A percentile compares a stretch with the other conserved stretches of the same genome.
phyloP scores from a whole-genome alignment of 2,888 invertebrate genomes.

The Watsonalla cultraria region DNA sequence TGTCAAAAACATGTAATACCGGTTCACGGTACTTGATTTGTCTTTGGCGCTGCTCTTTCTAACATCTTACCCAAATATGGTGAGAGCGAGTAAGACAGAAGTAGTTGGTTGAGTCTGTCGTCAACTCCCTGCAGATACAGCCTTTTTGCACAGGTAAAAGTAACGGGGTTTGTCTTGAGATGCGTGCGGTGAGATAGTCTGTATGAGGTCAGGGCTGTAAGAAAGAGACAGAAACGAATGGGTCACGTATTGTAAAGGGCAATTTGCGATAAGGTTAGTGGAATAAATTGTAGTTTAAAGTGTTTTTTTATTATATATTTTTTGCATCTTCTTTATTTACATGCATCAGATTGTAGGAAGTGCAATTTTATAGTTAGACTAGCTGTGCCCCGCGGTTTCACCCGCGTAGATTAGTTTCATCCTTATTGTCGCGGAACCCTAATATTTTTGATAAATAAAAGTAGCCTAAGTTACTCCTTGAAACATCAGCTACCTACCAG shows the following conservation, averaged over 20 bases:
- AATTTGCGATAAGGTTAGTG: constrained; percentile 30
- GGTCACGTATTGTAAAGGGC: constrained; percentile 54
- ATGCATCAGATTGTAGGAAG: no score
- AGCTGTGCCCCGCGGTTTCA: no score
- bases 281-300: constrained; percentile 14
- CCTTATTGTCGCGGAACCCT: no score
- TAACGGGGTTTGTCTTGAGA: constrained; percentile 77
- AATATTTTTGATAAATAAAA: no score
- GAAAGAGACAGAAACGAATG: constrained; percentile 45
- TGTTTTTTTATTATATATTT: not conserved
- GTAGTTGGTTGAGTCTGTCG: constrained; percentile 13
- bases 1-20: constrained; percentile 77
- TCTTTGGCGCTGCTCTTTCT: constrained; percentile 33
- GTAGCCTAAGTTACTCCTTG: no score
- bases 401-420: no score
- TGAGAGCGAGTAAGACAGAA: constrained; percentile 31
- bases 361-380: no score
- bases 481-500: no score
- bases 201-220: constrained; percentile 40
- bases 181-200: constrained; percentile 62
- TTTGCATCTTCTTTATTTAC: no score
- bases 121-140: constrained; percentile 57
- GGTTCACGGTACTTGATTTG: constrained; percentile 54
- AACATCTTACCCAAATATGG: constrained; percentile 6
- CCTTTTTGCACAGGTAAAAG: constrained; percentile 78